Base-by-base conservation (phyloP, 2,888 invertebrate species). In the Platynereis dumerilii region DNA sequence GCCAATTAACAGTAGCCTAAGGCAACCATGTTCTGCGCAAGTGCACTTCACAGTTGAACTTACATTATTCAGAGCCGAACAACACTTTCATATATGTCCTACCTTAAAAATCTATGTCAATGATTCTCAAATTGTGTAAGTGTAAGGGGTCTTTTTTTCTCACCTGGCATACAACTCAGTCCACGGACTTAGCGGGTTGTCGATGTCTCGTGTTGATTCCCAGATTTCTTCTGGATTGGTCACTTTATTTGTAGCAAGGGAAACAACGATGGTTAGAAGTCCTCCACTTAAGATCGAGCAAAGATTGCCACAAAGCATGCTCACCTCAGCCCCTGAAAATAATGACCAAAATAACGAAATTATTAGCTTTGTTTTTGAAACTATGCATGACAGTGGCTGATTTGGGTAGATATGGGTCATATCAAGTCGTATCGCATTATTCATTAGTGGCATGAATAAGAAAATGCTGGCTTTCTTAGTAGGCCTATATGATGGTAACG, bases 121-220 rank as follows among this genome's bases (percentile, higher is more conserved):
- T n/a, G n/a, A n/a, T n/a, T n/a, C n/a, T n/a, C n/a, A n/a, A n/a
- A n/a, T n/a, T n/a, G n/a, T n/a, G n/a, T n/a, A n/a, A n/a, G n/a
- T n/a, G n/a, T n/a, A n/a, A n/a, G n/a, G n/a, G n/a, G n/a, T n/a
- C n/a, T n/a, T n/a, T n/a, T n/a, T n/a, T n/a, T n/a, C n/a, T n/a
- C 68, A 82, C 83, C 75, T 77, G 17, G 78, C 75, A 65, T 83
- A 83, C 2, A 77, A 68, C 66, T 85, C 83, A 10, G 81, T 80
- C 84, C 84, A 84, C 0, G 84, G 84, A 60, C 73, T 73, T 3
- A 84, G 75, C 0, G 84, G 84, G 67, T 82, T 85, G 72, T 84
- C 84, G 15, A 84, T 84, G 65, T 84, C 83, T 53, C 84, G 64
- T 3, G 84, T 85, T 62, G 75, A 79, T 68, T 85, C 84, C 85